Conservation (phyloP, 2,888 invertebrate species). For the Sinodicranocentrus sp. region DNA sequence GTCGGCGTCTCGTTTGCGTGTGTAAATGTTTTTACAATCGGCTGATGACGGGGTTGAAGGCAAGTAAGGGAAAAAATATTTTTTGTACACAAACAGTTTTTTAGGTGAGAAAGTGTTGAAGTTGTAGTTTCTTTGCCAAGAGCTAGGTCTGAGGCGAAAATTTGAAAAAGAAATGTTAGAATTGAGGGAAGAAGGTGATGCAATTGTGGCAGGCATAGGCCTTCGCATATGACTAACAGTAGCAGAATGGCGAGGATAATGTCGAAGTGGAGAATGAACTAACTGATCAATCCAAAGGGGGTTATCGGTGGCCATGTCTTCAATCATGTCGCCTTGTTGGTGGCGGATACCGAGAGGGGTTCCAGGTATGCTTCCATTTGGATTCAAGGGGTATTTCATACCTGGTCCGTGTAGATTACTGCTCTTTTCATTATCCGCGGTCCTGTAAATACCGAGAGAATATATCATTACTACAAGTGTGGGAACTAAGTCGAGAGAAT, state of each 20-base stretch:
- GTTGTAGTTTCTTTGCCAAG: conserved; percentile 51
- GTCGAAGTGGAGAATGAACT: conserved; percentile 77
- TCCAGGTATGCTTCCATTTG: conserved; percentile 69
- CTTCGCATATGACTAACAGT: conserved; percentile 44
- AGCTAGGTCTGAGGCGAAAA: conserved; percentile 60
- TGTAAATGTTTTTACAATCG: conserved; percentile 41
- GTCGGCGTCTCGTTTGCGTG: conserved; percentile 34
- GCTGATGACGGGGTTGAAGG: not conserved
- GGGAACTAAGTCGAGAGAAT: not conserved
- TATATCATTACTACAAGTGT: not conserved
- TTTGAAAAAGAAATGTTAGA: conserved; percentile 55
- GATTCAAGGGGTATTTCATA: conserved; percentile 74
- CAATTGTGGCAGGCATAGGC: conserved; percentile 7
- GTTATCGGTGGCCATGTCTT: conserved; percentile 86
- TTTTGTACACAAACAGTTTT: conserved; percentile 62
- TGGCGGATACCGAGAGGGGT: conserved; percentile 70
- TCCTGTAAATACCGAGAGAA: conserved; percentile 24
- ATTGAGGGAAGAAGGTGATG: conserved; percentile 33
- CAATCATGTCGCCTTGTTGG: conserved; percentile 73
- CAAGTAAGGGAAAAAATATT: conserved; percentile 64
- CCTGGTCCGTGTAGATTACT: conserved; percentile 67
- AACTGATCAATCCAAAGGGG: conserved; percentile 95
- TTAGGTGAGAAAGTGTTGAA: conserved; percentile 65
- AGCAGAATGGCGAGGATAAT: conserved; percentile 29
- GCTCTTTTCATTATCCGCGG: conserved; percentile 68